Evolutionary conservation across 2,113 vertebrate species (phyloP), one percentile per base, ranked within the genome.

Genomic region (Saiga tatarica): DNA sequence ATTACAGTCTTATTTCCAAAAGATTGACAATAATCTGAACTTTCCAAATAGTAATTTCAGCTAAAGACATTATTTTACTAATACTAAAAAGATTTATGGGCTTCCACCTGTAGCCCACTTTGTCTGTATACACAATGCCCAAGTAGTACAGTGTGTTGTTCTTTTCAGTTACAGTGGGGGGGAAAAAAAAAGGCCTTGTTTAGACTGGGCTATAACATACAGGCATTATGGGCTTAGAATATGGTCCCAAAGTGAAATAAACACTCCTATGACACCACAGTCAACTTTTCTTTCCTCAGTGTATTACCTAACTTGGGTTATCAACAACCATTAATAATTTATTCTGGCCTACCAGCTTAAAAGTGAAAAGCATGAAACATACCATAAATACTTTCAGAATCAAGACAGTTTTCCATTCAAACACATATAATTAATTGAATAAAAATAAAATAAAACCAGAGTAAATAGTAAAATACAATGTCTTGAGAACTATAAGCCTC

Each of bases 331-430:
- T 39, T 92, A 94, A 55, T 81, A 60, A n/a, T 86, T 88, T 96
- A 87, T 90, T 55, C 25, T 88, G 82, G 36, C 89, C n/a, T 98
- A 96, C 55, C 60, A 97, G 84, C 39, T 97, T 97, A 91, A 95
- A 97, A 94, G 50, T 89, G 42, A 95, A 82, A 94, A 93, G 19
- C 60, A 82, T 71, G 23, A 67, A 91, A 91, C 19, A 93, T 23
- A 85, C 28, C 82, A 96, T 16, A 53, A 3, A 74, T 82, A 78
- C 10, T 87, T 97, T 17, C 14, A 83, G 28, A 89, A 78, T 19
- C 71, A 87, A 96, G 87, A 76, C 0, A 87, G 30, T 64, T 81
- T 96, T 97, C 36, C 82, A 98, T 57, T 96, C 33, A 97, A 76
- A 94, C 13, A 90, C 52, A 89, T 76, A 7, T 30, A 96, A 95